These are phyloP conservation scores for Oryzias celebensis DNA, from an alignment of 2,113 vertebrate genomes.

Conservation along the genomic window DNA sequence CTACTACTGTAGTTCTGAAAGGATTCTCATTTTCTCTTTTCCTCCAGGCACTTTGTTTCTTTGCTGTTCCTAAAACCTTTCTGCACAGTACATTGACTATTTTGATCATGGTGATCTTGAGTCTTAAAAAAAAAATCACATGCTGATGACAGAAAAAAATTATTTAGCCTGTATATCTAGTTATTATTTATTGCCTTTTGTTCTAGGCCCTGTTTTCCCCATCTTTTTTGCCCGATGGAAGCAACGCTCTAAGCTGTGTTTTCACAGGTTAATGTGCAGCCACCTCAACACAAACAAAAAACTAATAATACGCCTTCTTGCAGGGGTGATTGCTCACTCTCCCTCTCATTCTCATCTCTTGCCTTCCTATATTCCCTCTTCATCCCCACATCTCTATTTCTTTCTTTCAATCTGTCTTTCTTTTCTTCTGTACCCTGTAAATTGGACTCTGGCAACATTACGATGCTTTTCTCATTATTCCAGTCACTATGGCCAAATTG, in stretches of 20 bases:
- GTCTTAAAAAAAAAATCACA: conserved; percentile 13
- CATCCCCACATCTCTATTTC: conserved; percentile 24
- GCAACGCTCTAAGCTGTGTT: conserved; percentile 73
- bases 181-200: conserved; percentile 32
- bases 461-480: conserved; percentile 76
- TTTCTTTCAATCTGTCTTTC: conserved; percentile 27
- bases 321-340: conserved; percentile 56
- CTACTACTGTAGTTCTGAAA: conserved; percentile 45
- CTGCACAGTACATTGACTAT: conserved; percentile 27
- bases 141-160: conserved; percentile 15
- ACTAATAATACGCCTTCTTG: conserved; percentile 57
- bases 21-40: conserved; percentile 45
- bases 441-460: conserved; percentile 69
- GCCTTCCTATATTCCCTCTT: conserved; percentile 29
- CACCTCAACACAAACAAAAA: conserved; percentile 66
- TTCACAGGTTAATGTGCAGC: conserved; percentile 78
- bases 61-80: conserved; percentile 38
- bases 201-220: conserved; percentile 53
- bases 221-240: conserved; percentile 41
- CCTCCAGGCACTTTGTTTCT: conserved; percentile 45
- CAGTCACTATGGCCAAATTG: conserved; percentile 75
- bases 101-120: conserved; percentile 25
- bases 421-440: conserved; percentile 44
- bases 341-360: conserved; percentile 17
- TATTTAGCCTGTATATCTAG: conserved; percentile 18